Evolutionary conservation across 2,797 vertebrate species (phyloP).

Genomic region (Chelonia mydas): DNA sequence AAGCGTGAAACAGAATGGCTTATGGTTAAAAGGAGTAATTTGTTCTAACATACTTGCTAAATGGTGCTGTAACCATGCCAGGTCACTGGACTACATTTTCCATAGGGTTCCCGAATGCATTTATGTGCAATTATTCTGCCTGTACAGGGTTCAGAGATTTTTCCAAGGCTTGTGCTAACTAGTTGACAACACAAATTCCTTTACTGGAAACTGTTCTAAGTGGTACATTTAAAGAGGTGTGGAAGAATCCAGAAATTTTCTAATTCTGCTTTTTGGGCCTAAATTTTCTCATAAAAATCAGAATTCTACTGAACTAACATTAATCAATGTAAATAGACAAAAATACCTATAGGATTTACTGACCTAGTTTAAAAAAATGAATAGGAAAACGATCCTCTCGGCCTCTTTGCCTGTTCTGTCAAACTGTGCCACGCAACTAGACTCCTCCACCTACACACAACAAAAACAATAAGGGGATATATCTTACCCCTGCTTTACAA

Average conservation of each 20-base stretch:
- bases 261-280: conserved; percentile 53
- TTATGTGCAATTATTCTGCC: conserved; percentile 76
- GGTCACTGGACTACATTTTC: conserved; percentile 80
- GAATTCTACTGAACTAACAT: conserved; percentile 25
- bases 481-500: neutral
- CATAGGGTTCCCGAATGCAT: conserved; percentile 74
- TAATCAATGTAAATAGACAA: conserved; percentile 25
- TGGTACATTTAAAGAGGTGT: conserved; percentile 51
- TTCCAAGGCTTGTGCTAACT: conserved; percentile 73
- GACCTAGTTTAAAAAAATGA: neutral
- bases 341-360: neutral
- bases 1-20: conserved; percentile 85
- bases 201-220: conserved; percentile 62
- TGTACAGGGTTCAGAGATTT: conserved; percentile 56
- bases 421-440: neutral
- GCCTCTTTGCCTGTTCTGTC: accelerated
- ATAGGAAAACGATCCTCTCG: accelerated
- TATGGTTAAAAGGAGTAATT: conserved; percentile 85
- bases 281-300: conserved; percentile 65
- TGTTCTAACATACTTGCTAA: conserved; percentile 86
- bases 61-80: conserved; percentile 81
- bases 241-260: conserved; percentile 57
- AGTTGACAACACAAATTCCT: conserved; percentile 71
- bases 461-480: accelerated
- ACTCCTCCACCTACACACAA: accelerated